Evolutionary conservation across 2,888 invertebrate species (phyloP), one percentile per base, ranked within the genome.

Genomic region (Nematopogon swammerdamellus): DNA sequence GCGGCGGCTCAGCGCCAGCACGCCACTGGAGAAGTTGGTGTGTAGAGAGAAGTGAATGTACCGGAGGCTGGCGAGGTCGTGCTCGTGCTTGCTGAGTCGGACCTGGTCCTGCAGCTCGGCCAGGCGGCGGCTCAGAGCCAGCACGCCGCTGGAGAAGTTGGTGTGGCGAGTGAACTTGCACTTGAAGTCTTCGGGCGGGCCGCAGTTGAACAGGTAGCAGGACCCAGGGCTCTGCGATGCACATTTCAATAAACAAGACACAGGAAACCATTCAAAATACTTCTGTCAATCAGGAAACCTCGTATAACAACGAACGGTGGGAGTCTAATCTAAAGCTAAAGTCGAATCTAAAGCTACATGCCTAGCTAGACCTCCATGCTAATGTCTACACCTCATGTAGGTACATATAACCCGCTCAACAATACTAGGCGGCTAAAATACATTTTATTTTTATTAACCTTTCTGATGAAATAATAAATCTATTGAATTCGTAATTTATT

Each of bases 141-240:
- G 76, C 57, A 94, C 88, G 46, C 91, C 94, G 67, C 92, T 93
- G 54, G 91, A 92, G 68, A 94, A 95, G 76, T 92, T 92, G 48
- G 85, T 84, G 69, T 95, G 95, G 52, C 86, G 84, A 1, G 94
- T 93, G 67, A 95, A 95, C 81, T 93, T 93, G 77, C 95, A 95
- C 62, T 92, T 90, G 72, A 95, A 94, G 69, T 94, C 91, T 65
- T 92, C 91, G 0, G 92, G 88, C 4, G 92, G 87, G 1, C 95
- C 95, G 68, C 95, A 95, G 68, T 91, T 88, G 71, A 95, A 95
- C 56, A 95, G 79, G 68, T 95, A 95, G 69, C 95, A 95, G 65
- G 92, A 92, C 53, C 93, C 93, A 3, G 89, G 85, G 57, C 85
- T 88, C 90, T 91, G 68, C 44, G 76, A 47, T 17, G 20, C 10